phyloP scores from a whole-genome alignment of 2,888 invertebrate genomes.

The Apodemia mormo region DNA sequence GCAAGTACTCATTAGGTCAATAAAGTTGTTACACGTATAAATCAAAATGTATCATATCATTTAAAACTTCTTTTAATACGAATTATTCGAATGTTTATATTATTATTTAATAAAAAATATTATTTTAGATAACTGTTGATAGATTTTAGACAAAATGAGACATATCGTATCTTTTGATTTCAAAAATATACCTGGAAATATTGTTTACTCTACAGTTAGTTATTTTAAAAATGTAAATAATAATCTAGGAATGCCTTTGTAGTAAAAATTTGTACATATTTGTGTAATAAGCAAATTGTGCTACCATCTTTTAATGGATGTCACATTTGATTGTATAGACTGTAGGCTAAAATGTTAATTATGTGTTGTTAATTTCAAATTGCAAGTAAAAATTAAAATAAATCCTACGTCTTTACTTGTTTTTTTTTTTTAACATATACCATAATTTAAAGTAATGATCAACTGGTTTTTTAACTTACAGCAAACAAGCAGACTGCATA shows the following conservation, averaged over 20 bases:
- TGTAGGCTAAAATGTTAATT: slow-evolving; percentile 18
- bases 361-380: slow-evolving; percentile 12
- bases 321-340: slow-evolving; percentile 9
- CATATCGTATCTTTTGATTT: background rate
- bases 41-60: background rate
- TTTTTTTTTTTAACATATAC: background rate
- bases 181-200: background rate
- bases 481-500: no score
- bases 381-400: background rate
- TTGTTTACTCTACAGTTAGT: background rate
- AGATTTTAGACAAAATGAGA: background rate
- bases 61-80: background rate
- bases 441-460: background rate
- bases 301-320: slow-evolving; percentile 24
- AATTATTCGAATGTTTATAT: no score
- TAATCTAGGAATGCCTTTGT: slow-evolving; percentile 72
- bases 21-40: background rate
- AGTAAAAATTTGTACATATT: slow-evolving; percentile 48
- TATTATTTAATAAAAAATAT: background rate
- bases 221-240: slow-evolving; percentile 39
- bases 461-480: no score
- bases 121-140: slow-evolving; percentile 4
- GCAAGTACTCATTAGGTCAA: no score
- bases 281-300: slow-evolving; percentile 27
- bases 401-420: background rate